These are phyloP conservation scores for Myotis brandtii DNA, from an alignment of 2,113 vertebrate genomes.

Conservation along the genomic window DNA sequence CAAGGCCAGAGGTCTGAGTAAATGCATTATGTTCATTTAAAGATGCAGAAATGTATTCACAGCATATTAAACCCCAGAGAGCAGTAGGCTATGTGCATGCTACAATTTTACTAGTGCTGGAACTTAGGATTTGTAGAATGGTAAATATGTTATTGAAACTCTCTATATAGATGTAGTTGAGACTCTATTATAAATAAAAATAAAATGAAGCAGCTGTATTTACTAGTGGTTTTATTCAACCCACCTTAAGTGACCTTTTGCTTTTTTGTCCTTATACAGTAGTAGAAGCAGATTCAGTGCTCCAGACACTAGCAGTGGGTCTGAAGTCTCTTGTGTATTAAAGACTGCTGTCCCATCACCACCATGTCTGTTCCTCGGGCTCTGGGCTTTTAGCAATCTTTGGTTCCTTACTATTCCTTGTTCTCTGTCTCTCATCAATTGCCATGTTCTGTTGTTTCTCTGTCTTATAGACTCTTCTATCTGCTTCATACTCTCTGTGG, in stretches of 20 bases:
- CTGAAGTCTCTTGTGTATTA: neutral
- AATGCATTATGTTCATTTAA: constrained; percentile 59
- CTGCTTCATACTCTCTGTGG: neutral
- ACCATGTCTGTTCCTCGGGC: neutral
- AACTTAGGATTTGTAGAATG: neutral
- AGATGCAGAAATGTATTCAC: constrained; percentile 1
- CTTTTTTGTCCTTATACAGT: neutral
- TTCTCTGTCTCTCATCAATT: neutral
- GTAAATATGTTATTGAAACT: constrained; percentile 7
- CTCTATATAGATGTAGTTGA: neutral
- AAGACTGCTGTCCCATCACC: neutral
- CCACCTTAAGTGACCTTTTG: neutral
- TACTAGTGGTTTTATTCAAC: neutral
- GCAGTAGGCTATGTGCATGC: neutral
- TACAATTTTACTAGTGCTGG: neutral
- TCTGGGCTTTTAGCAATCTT: neutral
- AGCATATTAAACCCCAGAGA: constrained; percentile 38
- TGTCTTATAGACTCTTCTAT: neutral
- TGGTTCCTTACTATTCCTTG: neutral
- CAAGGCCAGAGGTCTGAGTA: constrained; percentile 67
- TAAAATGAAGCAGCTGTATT: constrained; percentile 8
- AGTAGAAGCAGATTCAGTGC: neutral
- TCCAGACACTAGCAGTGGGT: neutral
- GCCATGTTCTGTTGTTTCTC: neutral
- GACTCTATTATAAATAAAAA: neutral